Base-by-base conservation (phyloP, 1,140 invertebrate species). In the Habropoda laboriosa region DNA sequence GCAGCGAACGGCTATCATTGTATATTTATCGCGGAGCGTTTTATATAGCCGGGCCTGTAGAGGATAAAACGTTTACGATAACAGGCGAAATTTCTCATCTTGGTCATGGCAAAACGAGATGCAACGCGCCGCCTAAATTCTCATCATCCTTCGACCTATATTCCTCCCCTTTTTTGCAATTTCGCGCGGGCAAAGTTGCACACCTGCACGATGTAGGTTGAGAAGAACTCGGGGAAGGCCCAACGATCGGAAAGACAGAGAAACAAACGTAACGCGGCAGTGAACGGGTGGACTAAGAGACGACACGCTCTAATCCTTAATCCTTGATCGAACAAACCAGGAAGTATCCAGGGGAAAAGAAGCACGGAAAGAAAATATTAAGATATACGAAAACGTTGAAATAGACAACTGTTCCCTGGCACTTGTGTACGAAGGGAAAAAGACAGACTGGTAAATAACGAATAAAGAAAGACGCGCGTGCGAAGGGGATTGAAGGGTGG, bases 31-130 rank as follows among this genome's bases (percentile, higher is more conserved):
- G 10, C 21, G 7, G 13, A 24, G 35, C 24, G 27, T 38, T 76
- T 76, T 53, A 66, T 3, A n/a, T n/a, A n/a, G 32, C 16, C 16
- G 18, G 12, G 32, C 32, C n/a, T 70, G 27, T n/a, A n/a, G 70
- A 60, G 32, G 66, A 45, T 55, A 42, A 75, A 60, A 32, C 58
- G 30, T 73, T 61, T 73, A 49, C 40, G 57, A 64, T 76, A 67
- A 67, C 51, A 40, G 38, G 16, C 27, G 51, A 68, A 76, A 67
- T 68, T 38, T 45, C 63, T 76, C 73, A 63, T 64, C 18, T 63
- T 63, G 45, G 24, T 30, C 58, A 3, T 0, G 71, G 42, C 18
- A 13, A 12, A 38, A 30, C 1, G 40, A 10, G 55, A 40, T 18
- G 67, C 27, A 60, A 49, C 32, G 21, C 24, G 38, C 27, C 24